These are phyloP conservation scores for Xylota segnis DNA, from an alignment of 2,888 invertebrate species.

Conservation along the genomic window DNA sequence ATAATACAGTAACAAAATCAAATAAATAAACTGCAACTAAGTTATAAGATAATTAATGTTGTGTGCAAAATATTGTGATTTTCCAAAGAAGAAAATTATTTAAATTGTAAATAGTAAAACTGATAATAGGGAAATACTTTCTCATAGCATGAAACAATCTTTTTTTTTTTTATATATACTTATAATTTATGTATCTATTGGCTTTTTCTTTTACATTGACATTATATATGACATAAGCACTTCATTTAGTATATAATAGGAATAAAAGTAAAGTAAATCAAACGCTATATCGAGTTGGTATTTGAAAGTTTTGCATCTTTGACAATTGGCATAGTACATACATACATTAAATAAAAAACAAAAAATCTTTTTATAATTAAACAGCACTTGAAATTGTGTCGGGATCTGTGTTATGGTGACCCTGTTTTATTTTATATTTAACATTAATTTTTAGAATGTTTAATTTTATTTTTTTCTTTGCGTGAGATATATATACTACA, in stretches of 20 bases:
- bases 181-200: constrained; percentile 3
- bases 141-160: constrained; percentile 22
- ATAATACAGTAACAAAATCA: constrained; percentile 4
- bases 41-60: constrained; percentile 31
- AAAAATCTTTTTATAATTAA: constrained; percentile 10
- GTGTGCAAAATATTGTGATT: constrained; percentile 62
- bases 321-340: constrained; percentile 11
- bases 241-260: background rate
- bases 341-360: no score
- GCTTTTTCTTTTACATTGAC: constrained; percentile 13
- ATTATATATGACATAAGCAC: constrained; percentile 3
- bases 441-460: constrained; percentile 17
- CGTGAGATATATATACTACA: background rate
- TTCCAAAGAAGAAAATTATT: constrained; percentile 26
- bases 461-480: constrained; percentile 10
- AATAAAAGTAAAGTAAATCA: constrained; percentile 18
- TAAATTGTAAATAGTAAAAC: constrained; percentile 50
- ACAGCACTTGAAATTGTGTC: constrained; percentile 72
- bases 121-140: constrained; percentile 24
- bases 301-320: constrained; percentile 76
- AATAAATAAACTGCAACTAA: constrained; percentile 16
- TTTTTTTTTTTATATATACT: no score
- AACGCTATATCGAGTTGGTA: constrained; percentile 52
- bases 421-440: background rate
- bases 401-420: background rate